phyloP scores from a whole-genome alignment of 2,888 invertebrate species.

The Idaea straminata region DNA sequence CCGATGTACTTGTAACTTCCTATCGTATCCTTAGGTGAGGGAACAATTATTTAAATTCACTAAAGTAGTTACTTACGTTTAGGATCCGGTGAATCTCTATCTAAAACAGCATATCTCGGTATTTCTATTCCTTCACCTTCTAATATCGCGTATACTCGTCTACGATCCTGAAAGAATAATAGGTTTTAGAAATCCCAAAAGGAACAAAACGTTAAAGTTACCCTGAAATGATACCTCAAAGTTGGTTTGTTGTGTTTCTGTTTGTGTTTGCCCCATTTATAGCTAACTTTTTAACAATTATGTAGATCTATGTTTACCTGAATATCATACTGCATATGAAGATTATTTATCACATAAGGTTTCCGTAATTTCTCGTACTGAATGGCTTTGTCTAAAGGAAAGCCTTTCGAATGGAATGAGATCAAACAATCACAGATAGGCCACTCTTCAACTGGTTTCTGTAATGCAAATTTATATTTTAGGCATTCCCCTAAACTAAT shows the following conservation, averaged over 20 bases:
- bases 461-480: constrained; percentile 31
- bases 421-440: constrained; percentile 98
- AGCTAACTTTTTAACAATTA: neutral
- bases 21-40: too few relatives aligned
- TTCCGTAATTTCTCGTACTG: constrained; percentile 95
- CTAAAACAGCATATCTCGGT: constrained; percentile 97
- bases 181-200: neutral
- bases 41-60: neutral
- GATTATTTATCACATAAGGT: constrained; percentile 98
- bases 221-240: too few relatives aligned
- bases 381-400: constrained; percentile 98
- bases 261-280: too few relatives aligned
- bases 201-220: too few relatives aligned
- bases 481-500: neutral
- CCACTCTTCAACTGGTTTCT: constrained; percentile 98
- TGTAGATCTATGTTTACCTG: constrained; percentile 80
- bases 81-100: constrained; percentile 95
- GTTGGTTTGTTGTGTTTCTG: too few relatives aligned
- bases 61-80: constrained; percentile 83
- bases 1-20: too few relatives aligned
- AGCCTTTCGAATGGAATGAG: constrained; percentile 98
- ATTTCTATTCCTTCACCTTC: constrained; percentile 97
- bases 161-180: constrained; percentile 84
- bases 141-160: constrained; percentile 96
- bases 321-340: constrained; percentile 98